phyloP scores from a whole-genome alignment of 2,113 vertebrate genomes.

The Regulus satrapa region DNA sequence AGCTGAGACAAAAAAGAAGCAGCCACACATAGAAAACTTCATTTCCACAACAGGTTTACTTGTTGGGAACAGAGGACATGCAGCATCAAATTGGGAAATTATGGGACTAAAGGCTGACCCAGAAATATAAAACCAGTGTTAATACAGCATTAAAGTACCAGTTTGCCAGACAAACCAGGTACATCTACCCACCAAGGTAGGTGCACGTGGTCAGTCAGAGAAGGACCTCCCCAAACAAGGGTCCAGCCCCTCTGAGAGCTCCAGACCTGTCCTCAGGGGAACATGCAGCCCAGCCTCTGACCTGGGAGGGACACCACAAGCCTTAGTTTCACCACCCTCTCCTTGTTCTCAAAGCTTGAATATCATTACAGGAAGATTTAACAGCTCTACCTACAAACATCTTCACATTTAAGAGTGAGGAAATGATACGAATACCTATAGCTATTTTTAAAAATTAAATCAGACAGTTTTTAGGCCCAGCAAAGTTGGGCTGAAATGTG shows the following conservation, averaged over 20 bases:
- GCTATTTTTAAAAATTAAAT: neutral
- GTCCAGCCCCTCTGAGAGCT: neutral
- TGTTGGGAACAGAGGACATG: neutral
- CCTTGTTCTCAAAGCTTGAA: neutral
- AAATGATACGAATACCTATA: accelerated
- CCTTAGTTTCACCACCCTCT: neutral
- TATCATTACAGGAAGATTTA: neutral
- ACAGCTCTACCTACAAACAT: neutral
- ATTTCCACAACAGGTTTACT: neutral
- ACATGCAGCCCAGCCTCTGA: neutral
- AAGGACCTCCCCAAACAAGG: neutral
- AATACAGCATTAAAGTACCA: neutral
- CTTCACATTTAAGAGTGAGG: neutral
- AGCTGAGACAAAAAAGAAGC: neutral
- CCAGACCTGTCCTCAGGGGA: neutral
- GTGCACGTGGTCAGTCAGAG: neutral
- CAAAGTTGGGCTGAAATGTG: neutral
- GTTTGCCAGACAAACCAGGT: neutral
- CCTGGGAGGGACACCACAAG: accelerated
- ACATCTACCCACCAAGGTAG: neutral
- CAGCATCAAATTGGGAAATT: neutral
- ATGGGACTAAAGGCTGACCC: neutral
- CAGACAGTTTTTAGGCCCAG: neutral
- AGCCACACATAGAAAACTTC: neutral
- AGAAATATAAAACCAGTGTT: neutral